Percentiles rank a stretch among this genome's conserved stretches.
These are phyloP conservation scores for Samia ricini DNA, from an alignment of 1,140 invertebrate genomes.

Conservation along the genomic window DNA sequence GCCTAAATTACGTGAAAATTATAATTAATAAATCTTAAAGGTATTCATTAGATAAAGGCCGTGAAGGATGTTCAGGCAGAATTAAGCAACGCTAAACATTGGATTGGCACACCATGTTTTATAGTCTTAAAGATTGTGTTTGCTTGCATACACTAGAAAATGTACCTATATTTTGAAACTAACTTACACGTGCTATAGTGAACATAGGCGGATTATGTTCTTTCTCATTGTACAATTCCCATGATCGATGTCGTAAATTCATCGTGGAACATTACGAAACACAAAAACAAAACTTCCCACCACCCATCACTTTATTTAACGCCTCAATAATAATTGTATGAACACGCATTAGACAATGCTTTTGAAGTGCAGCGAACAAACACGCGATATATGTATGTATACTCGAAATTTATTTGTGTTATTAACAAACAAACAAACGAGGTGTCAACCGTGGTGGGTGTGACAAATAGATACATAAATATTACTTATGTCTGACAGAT, in stretches of 20 bases:
- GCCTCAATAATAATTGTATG: slow-evolving; percentile 4
- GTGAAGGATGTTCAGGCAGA: too few species aligned
- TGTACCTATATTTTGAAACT: too few species aligned
- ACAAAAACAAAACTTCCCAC: not conserved
- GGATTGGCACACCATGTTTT: too few species aligned
- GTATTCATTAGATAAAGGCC: too few species aligned
- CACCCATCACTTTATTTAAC: slow-evolving; percentile 6
- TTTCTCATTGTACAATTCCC: too few species aligned
- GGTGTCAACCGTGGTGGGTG: slow-evolving; percentile 8
- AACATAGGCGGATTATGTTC: too few species aligned
- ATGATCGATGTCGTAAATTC: not conserved
- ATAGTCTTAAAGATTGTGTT: too few species aligned
- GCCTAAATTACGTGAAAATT: too few species aligned
- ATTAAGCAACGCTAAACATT: too few species aligned
- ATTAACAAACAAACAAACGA: slow-evolving; percentile 7
- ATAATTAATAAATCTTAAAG: too few species aligned
- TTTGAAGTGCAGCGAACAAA: not conserved
- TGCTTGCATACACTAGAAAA: too few species aligned
- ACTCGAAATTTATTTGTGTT: slow-evolving; percentile 7
- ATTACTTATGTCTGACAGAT: not conserved
- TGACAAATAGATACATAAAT: slow-evolving; percentile 9
- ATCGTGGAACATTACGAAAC: not conserved
- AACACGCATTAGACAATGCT: slow-evolving; percentile 1
- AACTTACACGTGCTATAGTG: too few species aligned
- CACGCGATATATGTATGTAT: not conserved